Evolutionary conservation across 2,797 vertebrate genomes (phyloP).

Genomic region (Hephaestus fuliginosus): DNA sequence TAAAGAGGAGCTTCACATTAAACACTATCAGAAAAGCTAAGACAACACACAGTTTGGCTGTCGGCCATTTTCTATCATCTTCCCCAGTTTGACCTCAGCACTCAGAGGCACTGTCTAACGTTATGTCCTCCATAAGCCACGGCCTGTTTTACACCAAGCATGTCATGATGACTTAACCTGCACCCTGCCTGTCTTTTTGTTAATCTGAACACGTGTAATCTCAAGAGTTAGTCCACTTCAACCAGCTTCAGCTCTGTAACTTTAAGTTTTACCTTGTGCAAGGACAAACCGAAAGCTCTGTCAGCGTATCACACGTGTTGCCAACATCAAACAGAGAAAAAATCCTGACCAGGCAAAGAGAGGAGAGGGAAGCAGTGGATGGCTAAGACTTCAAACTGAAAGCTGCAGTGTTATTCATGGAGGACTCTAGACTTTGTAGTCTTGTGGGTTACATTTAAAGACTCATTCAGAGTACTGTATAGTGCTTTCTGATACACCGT

Average conservation of each 20-base stretch:
- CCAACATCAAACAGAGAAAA: constrained; percentile 27
- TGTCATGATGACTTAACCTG: not conserved
- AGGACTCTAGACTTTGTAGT: not conserved
- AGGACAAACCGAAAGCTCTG: constrained; percentile 23
- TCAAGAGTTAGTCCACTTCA: not conserved
- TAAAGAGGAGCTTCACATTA: not conserved
- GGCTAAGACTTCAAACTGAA: constrained; percentile 11
- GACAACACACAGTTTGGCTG: not conserved
- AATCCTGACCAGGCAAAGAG: constrained; percentile 27
- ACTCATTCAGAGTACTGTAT: not conserved
- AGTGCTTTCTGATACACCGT: constrained; percentile 8
- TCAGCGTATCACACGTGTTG: constrained; percentile 10
- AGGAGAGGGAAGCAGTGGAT: not conserved
- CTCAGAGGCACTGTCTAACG: not conserved
- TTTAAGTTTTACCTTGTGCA: constrained; percentile 20
- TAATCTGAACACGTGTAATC: not conserved
- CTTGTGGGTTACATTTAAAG: constrained; percentile 3
- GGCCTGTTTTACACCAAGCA: not conserved
- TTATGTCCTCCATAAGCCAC: not conserved
- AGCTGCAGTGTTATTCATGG: constrained; percentile 11
- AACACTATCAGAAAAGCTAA: not conserved
- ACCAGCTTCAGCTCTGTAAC: not conserved
- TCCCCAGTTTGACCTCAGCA: not conserved
- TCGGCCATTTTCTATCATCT: not conserved
- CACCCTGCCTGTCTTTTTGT: not conserved